Percentiles rank a stretch among this genome's conserved stretches.
Conservation (phyloP, 2,797 vertebrate species). For the Macropus fuliginosus region DNA sequence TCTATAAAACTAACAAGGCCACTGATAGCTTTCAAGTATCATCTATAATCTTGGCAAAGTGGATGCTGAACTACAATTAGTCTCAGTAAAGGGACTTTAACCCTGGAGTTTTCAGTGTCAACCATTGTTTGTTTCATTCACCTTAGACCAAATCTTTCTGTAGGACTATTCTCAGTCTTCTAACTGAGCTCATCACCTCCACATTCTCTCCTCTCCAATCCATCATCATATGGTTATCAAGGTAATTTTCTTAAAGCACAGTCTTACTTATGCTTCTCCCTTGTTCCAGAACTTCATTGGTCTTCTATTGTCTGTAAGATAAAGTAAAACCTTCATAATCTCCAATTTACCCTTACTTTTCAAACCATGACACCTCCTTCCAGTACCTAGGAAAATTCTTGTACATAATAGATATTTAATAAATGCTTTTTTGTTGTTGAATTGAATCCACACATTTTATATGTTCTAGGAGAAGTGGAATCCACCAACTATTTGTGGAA, state of each 20-base stretch:
- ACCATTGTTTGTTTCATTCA: not conserved
- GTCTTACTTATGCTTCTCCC: not conserved
- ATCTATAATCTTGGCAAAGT: not conserved
- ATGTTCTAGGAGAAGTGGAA: not conserved
- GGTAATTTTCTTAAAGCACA: not conserved
- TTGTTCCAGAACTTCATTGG: not conserved
- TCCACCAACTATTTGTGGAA: not conserved
- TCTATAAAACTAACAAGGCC: not conserved
- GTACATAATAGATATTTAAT: not conserved
- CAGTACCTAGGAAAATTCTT: not conserved
- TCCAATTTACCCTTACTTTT: not conserved
- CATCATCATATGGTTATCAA: not conserved
- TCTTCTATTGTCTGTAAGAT: not conserved
- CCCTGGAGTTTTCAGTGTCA: not conserved
- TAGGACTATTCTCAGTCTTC: not conserved
- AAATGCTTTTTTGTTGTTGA: not conserved
- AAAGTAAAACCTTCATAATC: not conserved
- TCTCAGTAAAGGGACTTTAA: not conserved
- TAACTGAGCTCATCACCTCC: not conserved
- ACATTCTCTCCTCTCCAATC: not conserved
- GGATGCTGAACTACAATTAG: not conserved
- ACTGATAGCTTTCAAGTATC: slow-evolving; percentile 2
- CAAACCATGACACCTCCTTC: not conserved
- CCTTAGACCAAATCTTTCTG: not conserved
- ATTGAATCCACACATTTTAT: not conserved